Evolutionary conservation across 1,140 invertebrate genomes (phyloP), one percentile per base, ranked within the genome.

Genomic region (Habropoda laboriosa): DNA sequence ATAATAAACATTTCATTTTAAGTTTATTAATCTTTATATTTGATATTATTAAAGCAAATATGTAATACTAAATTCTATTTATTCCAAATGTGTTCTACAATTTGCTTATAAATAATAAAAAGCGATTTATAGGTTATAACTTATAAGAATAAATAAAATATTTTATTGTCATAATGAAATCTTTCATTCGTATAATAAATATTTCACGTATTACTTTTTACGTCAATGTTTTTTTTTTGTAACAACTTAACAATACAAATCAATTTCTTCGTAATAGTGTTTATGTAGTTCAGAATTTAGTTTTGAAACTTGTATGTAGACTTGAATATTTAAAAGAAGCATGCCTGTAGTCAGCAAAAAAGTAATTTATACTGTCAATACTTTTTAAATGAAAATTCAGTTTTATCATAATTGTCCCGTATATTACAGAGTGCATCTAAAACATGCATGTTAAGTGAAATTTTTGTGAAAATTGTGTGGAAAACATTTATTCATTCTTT

Each of bases 281-380:
- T 21, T 61, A n/a, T 73, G 35, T 51, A 53, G 64, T 38, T 64
- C 27, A 5, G 30, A 51, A 13, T 51, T 12, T 18, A 38, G n/a
- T 66, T 21, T 30, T 51, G 27, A 51, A 40, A 35, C 47, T 66
- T 64, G 45, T 32, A 67, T 64, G 24, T n/a, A n/a, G n/a, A n/a
- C n/a, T 67, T 55, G 21, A 67, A 55, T 32, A 53, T 40, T 32
- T 42, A 30, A 55, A n/a, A 24, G 12, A 42, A 38, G 24, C 60
- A 42, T 75, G 73, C 61, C 66, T 75, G 63, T 49, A 30, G 30
- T 32, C 67, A 75, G 51, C 27, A 45, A 40, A 4, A 13, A 10
- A 60, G 49, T 30, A 49, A 21, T 61, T 27, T 55, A 30, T 30
- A 24, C 30, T 32, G 38, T 2, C 13, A 49, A 24, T 1, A 13